A percentile compares a stretch with the other conserved stretches of the same genome.
Evolutionary conservation across 2,113 vertebrate genomes (phyloP).

Genomic region (Ibidorhyncha struthersii): DNA sequence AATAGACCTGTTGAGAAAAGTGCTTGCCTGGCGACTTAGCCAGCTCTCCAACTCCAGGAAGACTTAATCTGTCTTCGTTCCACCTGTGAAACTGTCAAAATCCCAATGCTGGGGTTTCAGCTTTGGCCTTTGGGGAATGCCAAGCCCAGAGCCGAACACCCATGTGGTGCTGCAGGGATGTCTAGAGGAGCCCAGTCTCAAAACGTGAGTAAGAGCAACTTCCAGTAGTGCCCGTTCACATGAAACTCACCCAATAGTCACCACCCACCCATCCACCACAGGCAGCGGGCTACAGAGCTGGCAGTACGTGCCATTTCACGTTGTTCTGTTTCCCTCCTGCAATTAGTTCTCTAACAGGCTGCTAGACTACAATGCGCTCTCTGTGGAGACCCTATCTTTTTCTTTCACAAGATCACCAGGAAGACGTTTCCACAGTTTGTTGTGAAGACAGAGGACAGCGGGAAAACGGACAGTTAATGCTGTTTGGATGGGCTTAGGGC

Average conservation of each 20-base stretch:
- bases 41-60: background rate
- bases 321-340: background rate
- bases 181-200: background rate
- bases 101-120: background rate
- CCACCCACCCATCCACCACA: background rate
- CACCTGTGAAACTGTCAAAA: background rate
- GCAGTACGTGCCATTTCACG: background rate
- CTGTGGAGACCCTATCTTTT: background rate
- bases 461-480: background rate
- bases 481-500: background rate
- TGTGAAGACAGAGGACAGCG: background rate
- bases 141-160: background rate
- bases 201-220: background rate
- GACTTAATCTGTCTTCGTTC: background rate
- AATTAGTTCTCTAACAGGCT: background rate
- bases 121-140: background rate
- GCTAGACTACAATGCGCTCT: background rate
- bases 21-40: accelerated
- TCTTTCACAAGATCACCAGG: background rate
- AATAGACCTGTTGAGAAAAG: background rate
- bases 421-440: background rate
- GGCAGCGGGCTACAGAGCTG: background rate
- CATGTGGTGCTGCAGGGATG: background rate
- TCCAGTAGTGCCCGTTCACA: background rate
- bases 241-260: background rate